phyloP scores from a whole-genome alignment of 2,888 invertebrate genomes.

The Hermodice carunculata region DNA sequence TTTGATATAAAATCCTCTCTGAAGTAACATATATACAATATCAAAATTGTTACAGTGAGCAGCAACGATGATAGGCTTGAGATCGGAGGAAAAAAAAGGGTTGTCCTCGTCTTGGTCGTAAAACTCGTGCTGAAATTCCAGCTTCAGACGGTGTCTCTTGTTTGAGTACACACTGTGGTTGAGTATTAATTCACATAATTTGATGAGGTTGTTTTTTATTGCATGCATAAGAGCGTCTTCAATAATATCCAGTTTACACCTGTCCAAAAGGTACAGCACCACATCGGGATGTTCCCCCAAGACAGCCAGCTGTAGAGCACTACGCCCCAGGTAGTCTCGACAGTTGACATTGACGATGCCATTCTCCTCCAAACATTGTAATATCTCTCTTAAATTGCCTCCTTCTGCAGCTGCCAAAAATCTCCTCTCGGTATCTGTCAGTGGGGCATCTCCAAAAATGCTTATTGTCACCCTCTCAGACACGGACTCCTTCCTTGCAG shows the following conservation, averaged over 20 bases:
- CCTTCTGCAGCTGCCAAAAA: slow-evolving; percentile 39
- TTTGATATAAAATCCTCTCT: slow-evolving; percentile 44
- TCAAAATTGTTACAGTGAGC: slow-evolving; percentile 51
- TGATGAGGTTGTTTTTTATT: slow-evolving; percentile 45
- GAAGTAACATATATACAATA: slow-evolving; percentile 48
- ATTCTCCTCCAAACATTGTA: slow-evolving; percentile 39
- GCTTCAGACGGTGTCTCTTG: slow-evolving; percentile 29
- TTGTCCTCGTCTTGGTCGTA: slow-evolving; percentile 47
- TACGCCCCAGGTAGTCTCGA: slow-evolving; percentile 47
- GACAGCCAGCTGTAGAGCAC: slow-evolving; percentile 44
- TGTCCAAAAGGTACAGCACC: slow-evolving; percentile 43
- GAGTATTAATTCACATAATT: slow-evolving; percentile 47
- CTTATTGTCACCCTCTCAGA: neutral
- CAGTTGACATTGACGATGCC: slow-evolving; percentile 47
- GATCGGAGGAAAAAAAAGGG: slow-evolving; percentile 44
- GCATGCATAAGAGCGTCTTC: slow-evolving; percentile 48
- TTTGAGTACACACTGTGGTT: slow-evolving; percentile 37
- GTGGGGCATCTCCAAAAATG: slow-evolving; percentile 47
- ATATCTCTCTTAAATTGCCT: slow-evolving; percentile 38
- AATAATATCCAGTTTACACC: slow-evolving; percentile 40
- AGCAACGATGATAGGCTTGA: slow-evolving; percentile 48
- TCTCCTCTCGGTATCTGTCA: slow-evolving; percentile 42
- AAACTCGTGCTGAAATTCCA: slow-evolving; percentile 46
- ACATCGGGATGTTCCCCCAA: slow-evolving; percentile 45
- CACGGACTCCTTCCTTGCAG: neutral